Base-by-base conservation (phyloP, 53 echinoderm and acorn worm genomes). In the Echinarachnius parma region DNA sequence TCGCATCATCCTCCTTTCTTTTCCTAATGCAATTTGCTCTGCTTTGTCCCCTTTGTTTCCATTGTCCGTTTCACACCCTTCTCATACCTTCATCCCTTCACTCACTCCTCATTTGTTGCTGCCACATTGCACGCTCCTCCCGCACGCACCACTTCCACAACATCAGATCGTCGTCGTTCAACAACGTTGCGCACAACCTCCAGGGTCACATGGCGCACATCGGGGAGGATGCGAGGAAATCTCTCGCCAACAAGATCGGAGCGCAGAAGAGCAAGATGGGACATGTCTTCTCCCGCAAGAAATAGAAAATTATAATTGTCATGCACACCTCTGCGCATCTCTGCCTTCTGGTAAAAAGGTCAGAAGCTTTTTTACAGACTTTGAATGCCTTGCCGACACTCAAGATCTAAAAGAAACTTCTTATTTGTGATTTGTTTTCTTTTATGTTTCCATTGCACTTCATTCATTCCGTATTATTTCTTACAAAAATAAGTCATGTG, bases 201-300 rank as follows among this genome's bases (percentile, higher is more conserved):
- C 77, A 61, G 81, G 72, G 75, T 53, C 72, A 72, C 2, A 56
- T 72, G 44, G 72, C 72, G 25, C 72, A 72, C 28, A 31, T 82
- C 15, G 59, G 81, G 16, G 91, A 87, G 22, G 96, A 96, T 42
- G 84, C 87, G 27, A 78, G 80, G 22, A 57, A 75, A 20, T 77
- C 84, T 3, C 45, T 96, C 34, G 81, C 88, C 48, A 91, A 82
- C 68, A 91, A 85, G 77, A 62, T 96, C 8, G 84, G 96, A 1
- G 96, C 96, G 31, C 90, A 91, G 59, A 70, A 79, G 63, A 84
- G 86, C 15, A 85, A 84, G 53, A 82, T 96, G 64, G 87, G 91
- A 5, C 84, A 84, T 4, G 91, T 91, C 78, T 96, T 96, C 65
- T 53, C 87, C 31, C 81, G 85, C 56, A 90, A 90, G 82, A 92